Base-by-base conservation (phyloP, 2,113 vertebrate genomes). In the Corythornis madagascariensis region DNA sequence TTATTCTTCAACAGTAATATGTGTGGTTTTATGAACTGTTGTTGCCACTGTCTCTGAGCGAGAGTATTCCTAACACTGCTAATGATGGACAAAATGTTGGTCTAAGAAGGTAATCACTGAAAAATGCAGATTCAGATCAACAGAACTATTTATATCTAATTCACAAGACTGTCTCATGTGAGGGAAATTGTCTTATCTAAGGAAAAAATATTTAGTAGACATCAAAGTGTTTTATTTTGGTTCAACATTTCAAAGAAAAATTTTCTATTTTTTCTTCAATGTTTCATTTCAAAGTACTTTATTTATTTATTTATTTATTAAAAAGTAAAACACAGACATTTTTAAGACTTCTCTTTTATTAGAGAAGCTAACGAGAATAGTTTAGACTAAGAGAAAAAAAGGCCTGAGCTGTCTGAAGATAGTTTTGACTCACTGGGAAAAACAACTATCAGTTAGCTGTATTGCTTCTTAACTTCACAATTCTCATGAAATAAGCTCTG, bases 231-330 rank as follows among this genome's bases (percentile, higher is more conserved):
- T 28, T 33, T 47, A 19, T 63, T 90, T 70, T 66, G 31, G 74
- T 91, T 83, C 90, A 83, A 80, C 79, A 80, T 95, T 95, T 96
- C 93, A 96, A 96, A 95, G 94, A 38, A 29, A 85, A 90, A 74
- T 52, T 8, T 86, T 74, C 92, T 92, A 88, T 94, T 94, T 96
- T 92, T 95, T 91, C 88, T 63, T 31, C 79, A 38, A 1, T 80
- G 82, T 77, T 94, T 80, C 78, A 86, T 95, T 95, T 95, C 94
- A 89, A 95, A 95, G 85, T 70, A 42, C 33, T 88, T 55, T 76
- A 77, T 42, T 38, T 71, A 10, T 38, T 38, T 38, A 35, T 35
- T 35, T 35, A 35, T 35, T 38, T 38, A 38, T 60, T 71, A 94
- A 95, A 94, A 38, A 86, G 60, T 48, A 86, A 80, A 95, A 89